Conservation (phyloP, 2,888 invertebrate genomes). For the Glyphotaelius pellucidus region DNA sequence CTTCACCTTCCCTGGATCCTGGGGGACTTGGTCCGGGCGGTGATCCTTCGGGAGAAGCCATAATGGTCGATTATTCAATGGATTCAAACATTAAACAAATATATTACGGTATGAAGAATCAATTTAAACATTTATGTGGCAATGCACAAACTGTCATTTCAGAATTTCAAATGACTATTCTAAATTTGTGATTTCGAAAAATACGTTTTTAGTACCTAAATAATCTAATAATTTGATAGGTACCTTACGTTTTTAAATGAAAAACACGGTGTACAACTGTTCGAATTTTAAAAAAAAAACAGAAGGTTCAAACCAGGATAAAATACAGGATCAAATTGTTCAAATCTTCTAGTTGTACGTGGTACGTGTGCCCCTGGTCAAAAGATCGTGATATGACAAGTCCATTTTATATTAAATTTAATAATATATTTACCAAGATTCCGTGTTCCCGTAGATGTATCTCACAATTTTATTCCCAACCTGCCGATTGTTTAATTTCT, state of each 20-base stretch:
- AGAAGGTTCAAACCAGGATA: too few relatives aligned
- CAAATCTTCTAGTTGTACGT: background rate
- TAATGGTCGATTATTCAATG: background rate
- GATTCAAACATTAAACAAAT: background rate
- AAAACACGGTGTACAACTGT: too few relatives aligned
- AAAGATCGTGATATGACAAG: background rate
- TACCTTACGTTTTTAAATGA: background rate
- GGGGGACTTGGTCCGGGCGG: background rate
- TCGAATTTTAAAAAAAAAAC: too few relatives aligned
- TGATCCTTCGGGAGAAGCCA: slow-evolving; percentile 2
- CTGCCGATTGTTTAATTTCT: background rate
- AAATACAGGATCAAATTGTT: too few relatives aligned
- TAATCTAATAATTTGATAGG: too few relatives aligned
- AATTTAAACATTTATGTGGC: background rate
- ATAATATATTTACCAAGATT: background rate
- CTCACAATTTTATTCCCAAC: background rate
- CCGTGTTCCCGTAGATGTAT: background rate
- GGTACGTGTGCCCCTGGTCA: background rate
- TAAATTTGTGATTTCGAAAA: background rate
- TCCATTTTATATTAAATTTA: background rate
- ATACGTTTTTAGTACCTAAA: background rate
- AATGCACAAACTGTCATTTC: background rate
- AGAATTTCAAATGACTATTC: background rate
- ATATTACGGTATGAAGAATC: background rate
- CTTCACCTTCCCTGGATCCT: background rate